A percentile compares a stretch with the other conserved stretches of the same genome.
phyloP scores from a whole-genome alignment of 1,140 invertebrate species.

The Holcopasites calliopsidis region DNA sequence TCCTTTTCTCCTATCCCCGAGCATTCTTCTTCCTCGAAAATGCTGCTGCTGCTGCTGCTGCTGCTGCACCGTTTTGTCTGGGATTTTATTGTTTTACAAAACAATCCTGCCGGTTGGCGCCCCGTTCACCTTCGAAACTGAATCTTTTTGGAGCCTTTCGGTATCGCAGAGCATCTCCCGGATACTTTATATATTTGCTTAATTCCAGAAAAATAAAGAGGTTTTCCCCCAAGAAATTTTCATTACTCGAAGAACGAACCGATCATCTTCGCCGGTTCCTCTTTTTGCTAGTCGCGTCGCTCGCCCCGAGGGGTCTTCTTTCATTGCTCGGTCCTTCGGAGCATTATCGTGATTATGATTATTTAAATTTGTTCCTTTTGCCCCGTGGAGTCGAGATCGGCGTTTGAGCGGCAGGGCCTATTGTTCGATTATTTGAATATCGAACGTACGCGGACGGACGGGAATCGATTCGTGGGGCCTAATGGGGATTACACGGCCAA shows the following conservation, averaged over 20 bases:
- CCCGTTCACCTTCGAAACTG: background rate
- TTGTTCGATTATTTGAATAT: slow-evolving; percentile 80
- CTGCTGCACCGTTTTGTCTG: background rate
- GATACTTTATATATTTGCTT: too few relatives aligned
- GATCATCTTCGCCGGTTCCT: too few relatives aligned
- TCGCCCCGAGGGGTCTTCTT: slow-evolving; percentile 35
- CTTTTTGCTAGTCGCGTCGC: slow-evolving; percentile 11
- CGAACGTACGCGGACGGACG: slow-evolving; percentile 69
- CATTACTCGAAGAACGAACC: too few relatives aligned
- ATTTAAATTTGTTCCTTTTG: slow-evolving; percentile 74
- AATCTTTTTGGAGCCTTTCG: background rate
- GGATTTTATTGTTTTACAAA: slow-evolving; percentile 13
- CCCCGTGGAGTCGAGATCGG: slow-evolving; percentile 54
- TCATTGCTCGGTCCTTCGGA: slow-evolving; percentile 40
- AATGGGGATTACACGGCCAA: slow-evolving; percentile 79
- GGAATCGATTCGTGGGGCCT: slow-evolving; percentile 78
- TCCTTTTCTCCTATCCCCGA: slow-evolving; percentile 40
- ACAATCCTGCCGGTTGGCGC: background rate
- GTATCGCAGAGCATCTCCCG: too few relatives aligned
- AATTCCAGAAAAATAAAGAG: too few relatives aligned
- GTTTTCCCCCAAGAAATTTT: too few relatives aligned
- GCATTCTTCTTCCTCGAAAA: slow-evolving; percentile 47
- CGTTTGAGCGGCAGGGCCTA: slow-evolving; percentile 68
- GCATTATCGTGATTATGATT: slow-evolving; percentile 76
- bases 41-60: background rate